A percentile compares a stretch with the other conserved stretches of the same genome.
These are phyloP conservation scores for Sander lucioperca DNA, from an alignment of 2,113 vertebrate species.

Conservation along the genomic window DNA sequence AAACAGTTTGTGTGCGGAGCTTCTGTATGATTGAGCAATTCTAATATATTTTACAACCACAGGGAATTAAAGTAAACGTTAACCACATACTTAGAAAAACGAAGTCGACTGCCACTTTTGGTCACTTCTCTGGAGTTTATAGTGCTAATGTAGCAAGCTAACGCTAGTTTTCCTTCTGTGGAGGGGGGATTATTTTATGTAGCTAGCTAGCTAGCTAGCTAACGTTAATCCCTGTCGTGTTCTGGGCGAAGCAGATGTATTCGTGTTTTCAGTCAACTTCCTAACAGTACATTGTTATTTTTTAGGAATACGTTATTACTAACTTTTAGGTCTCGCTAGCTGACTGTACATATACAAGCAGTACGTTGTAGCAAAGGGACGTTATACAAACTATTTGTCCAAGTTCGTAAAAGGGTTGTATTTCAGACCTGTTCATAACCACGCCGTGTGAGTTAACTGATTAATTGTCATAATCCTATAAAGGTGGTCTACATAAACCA, in stretches of 20 bases:
- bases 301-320: no score
- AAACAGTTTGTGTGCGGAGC: background rate
- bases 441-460: background rate
- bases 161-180: background rate
- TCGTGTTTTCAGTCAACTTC: background rate
- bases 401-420: background rate
- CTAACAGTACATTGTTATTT: background rate
- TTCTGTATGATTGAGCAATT: background rate
- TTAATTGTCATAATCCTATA: background rate
- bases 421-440: background rate
- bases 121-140: background rate
- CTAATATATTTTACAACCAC: background rate
- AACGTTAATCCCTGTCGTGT: background rate
- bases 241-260: background rate
- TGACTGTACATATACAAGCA: no score
- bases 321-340: background rate
- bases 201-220: background rate
- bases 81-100: background rate
- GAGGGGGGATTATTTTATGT: constrained; percentile 17
- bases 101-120: background rate
- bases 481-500: background rate
- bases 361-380: background rate
- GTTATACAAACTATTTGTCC: no score
- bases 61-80: accelerated
- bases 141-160: constrained; percentile 41